phyloP scores from a whole-genome alignment of 2,797 vertebrate species.

The Linurgus olivaceus region DNA sequence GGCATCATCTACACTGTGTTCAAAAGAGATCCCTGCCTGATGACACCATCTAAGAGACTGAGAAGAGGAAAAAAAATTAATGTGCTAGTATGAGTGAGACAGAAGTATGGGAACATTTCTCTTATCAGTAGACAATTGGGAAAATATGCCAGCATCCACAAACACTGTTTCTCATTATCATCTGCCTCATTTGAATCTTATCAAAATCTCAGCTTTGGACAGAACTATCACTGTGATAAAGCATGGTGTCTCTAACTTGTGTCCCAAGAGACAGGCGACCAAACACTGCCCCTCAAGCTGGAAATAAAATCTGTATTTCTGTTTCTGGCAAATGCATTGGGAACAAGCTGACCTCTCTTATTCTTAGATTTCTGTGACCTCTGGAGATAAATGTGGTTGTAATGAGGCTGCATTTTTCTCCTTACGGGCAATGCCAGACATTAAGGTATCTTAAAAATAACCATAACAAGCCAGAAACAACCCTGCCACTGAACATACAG shows the following conservation, averaged over 20 bases:
- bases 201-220: not conserved
- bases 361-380: constrained; percentile 69
- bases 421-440: constrained; percentile 7
- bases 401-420: constrained; percentile 41
- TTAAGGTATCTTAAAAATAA: constrained; percentile 73
- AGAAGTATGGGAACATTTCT: not conserved
- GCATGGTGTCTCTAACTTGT: not conserved
- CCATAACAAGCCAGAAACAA: constrained; percentile 14
- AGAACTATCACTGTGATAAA: not conserved
- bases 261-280: not conserved
- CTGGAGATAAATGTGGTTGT: constrained; percentile 55
- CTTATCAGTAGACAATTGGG: not conserved
- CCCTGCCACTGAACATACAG: not conserved
- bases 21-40: not conserved
- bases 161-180: not conserved
- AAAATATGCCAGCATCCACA: not conserved
- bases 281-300: not conserved
- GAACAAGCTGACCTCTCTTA: constrained; percentile 68
- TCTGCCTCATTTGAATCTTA: not conserved
- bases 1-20: not conserved
- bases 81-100: not conserved
- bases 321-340: constrained; percentile 69
- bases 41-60: not conserved
- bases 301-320: constrained; percentile 45
- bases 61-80: not conserved